Evolutionary conservation across 2,797 vertebrate genomes (phyloP).

Genomic region (Lutjanus argentimaculatus): DNA sequence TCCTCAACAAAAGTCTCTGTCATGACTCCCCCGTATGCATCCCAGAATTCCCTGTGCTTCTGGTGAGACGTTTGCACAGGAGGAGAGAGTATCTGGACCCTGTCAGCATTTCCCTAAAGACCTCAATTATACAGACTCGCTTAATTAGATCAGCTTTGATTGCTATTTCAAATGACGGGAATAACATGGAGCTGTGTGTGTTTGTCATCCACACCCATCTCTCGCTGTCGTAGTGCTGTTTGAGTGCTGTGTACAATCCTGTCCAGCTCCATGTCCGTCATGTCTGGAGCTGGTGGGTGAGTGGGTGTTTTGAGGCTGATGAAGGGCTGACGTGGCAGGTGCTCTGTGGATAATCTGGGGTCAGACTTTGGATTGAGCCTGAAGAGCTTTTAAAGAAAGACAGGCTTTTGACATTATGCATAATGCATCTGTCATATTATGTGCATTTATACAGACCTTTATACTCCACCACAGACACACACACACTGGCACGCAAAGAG

Average conservation of each 20-base stretch:
- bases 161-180: slow-evolving; percentile 83
- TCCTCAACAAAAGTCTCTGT: slow-evolving; percentile 72
- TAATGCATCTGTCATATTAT: slow-evolving; percentile 58
- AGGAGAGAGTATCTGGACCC: slow-evolving; percentile 83
- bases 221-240: slow-evolving; percentile 40
- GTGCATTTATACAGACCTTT: slow-evolving; percentile 60
- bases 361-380: slow-evolving; percentile 80
- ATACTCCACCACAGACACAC: slow-evolving; percentile 44
- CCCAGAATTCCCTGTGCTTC: slow-evolving; percentile 77
- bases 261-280: slow-evolving; percentile 44
- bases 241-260: slow-evolving; percentile 42
- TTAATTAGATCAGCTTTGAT: slow-evolving; percentile 86
- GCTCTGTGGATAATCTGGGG: slow-evolving; percentile 84
- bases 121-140: slow-evolving; percentile 78
- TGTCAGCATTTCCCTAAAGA: slow-evolving; percentile 79
- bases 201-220: slow-evolving; percentile 74
- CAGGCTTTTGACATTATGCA: slow-evolving; percentile 73
- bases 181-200: slow-evolving; percentile 72
- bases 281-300: slow-evolving; percentile 58
- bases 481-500: slow-evolving; percentile 54
- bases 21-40: slow-evolving; percentile 65
- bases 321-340: slow-evolving; percentile 77
- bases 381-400: slow-evolving; percentile 76
- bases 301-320: slow-evolving; percentile 66
- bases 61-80: slow-evolving; percentile 69